Percentiles rank a stretch among this genome's conserved stretches.
phyloP scores from a whole-genome alignment of 1,140 invertebrate species.

The Odontomachus brunneus region DNA sequence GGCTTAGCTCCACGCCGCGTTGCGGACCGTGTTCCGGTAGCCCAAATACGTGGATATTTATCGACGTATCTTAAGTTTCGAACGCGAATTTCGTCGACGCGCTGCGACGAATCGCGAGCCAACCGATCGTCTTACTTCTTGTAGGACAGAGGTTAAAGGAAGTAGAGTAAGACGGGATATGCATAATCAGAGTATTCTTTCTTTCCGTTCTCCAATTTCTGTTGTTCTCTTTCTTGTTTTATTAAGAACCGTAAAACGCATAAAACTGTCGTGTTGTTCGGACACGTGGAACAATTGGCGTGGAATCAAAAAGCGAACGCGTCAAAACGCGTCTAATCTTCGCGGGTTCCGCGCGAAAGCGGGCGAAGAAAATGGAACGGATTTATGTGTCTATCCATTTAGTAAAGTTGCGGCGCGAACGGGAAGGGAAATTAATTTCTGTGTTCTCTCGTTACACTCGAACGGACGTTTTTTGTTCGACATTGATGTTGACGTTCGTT shows the following conservation, averaged over 20 bases:
- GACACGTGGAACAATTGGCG: not conserved
- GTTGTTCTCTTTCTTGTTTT: not conserved
- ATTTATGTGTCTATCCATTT: constrained; percentile 5
- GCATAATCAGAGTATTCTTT: no score
- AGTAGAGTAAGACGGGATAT: not conserved
- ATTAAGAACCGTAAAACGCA: not conserved
- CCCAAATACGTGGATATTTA: constrained; percentile 76
- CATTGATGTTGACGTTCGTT: constrained; percentile 34
- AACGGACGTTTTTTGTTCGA: constrained; percentile 41
- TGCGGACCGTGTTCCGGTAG: constrained; percentile 79
- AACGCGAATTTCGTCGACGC: constrained; percentile 10
- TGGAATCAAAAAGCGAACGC: not conserved
- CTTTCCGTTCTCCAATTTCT: not conserved
- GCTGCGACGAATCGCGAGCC: not conserved
- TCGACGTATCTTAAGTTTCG: constrained; percentile 66
- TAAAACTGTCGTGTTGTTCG: not conserved
- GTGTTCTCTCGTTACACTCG: constrained; percentile 27
- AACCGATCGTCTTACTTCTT: not conserved
- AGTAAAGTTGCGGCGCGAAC: constrained; percentile 9
- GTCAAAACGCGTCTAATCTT: not conserved
- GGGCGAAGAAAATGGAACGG: not conserved
- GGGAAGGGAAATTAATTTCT: constrained; percentile 56
- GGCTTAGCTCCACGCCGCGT: constrained; percentile 83
- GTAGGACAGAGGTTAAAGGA: not conserved
- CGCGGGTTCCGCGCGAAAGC: not conserved